A percentile compares a stretch with the other conserved stretches of the same genome.
These are phyloP conservation scores for Bombus confusus DNA, from an alignment of 1,140 invertebrate species.

Conservation along the genomic window DNA sequence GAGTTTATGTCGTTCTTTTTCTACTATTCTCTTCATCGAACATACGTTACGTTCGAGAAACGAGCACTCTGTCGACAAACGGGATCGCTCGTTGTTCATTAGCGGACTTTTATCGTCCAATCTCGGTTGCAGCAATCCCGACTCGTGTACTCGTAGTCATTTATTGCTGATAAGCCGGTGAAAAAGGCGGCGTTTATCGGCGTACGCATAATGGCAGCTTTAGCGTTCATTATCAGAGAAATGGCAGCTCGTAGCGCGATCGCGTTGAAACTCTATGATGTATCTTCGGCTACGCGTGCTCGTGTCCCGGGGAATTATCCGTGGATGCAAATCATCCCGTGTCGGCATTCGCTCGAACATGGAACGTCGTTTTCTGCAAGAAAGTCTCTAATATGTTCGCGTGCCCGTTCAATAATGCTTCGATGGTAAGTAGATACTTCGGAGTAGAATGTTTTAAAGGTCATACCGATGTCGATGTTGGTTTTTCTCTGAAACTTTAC, in stretches of 20 bases:
- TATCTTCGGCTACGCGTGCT: constrained; percentile 26
- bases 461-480: neutral
- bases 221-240: constrained; percentile 62
- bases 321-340: constrained; percentile 3
- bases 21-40: neutral
- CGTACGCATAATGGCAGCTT: constrained; percentile 61
- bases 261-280: constrained; percentile 57
- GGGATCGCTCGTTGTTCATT: constrained; percentile 57
- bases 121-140: constrained; percentile 55
- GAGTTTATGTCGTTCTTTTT: neutral
- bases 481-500: neutral
- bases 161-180: constrained; percentile 63
- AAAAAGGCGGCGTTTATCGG: constrained; percentile 61
- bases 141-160: constrained; percentile 58
- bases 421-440: too few species aligned
- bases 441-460: too few species aligned
- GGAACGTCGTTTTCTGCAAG: neutral
- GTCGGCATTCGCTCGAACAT: neutral
- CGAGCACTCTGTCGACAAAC: neutral
- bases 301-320: neutral
- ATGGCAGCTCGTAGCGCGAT: constrained; percentile 52
- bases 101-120: constrained; percentile 58
- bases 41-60: neutral
- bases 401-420: neutral
- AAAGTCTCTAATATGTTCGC: neutral